phyloP scores from a whole-genome alignment of 2,797 vertebrate species.

The Thamnophis elegans region DNA sequence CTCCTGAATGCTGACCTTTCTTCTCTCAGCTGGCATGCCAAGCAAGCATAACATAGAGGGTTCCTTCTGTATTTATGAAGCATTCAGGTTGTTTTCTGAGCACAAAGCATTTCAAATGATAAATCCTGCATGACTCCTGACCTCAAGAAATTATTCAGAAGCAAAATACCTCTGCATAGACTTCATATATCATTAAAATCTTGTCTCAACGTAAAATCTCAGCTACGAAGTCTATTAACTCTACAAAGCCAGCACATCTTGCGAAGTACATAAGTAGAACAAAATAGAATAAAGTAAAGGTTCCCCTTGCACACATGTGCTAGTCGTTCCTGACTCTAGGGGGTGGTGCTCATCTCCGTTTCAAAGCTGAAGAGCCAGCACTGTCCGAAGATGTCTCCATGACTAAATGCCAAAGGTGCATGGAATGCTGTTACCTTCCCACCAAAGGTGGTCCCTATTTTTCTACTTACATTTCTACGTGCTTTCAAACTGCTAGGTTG shows the following conservation, averaged over 20 bases:
- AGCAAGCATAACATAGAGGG: background rate
- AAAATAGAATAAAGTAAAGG: no score
- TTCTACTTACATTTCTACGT: no score
- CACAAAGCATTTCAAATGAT: background rate
- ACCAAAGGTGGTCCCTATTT: no score
- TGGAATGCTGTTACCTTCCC: no score
- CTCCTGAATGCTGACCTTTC: background rate
- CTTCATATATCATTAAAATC: constrained; percentile 30
- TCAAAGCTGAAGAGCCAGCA: no score
- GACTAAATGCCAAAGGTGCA: no score
- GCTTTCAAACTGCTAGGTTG: no score
- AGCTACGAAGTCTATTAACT: constrained; percentile 21
- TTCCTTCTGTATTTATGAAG: constrained; percentile 14
- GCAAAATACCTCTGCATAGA: constrained; percentile 21
- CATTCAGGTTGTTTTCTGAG: constrained; percentile 13
- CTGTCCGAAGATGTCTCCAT: no score
- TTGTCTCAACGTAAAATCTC: constrained; percentile 26
- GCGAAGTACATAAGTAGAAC: constrained; percentile 28
- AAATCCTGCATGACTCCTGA: background rate
- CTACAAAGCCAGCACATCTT: constrained; percentile 36
- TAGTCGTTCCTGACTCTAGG: no score
- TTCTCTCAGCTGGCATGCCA: background rate
- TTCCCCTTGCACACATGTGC: no score
- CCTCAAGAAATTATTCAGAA: constrained; percentile 32
- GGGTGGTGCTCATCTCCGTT: no score